Evolutionary conservation across 2,888 invertebrate genomes (phyloP).

Genomic region (Lycaena phlaeas): DNA sequence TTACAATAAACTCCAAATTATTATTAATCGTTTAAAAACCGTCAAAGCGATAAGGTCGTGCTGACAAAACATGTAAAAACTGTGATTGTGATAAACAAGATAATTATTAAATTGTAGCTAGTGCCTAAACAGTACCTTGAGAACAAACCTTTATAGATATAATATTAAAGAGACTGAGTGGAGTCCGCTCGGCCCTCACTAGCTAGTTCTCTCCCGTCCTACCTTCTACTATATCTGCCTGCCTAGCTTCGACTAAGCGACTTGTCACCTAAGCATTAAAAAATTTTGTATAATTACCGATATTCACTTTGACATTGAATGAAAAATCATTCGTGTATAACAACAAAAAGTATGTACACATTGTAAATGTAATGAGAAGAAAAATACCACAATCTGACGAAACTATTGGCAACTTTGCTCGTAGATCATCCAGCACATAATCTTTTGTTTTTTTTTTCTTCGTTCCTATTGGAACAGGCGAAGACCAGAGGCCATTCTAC

Average conservation of each 20-base stretch:
- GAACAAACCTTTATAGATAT: constrained; percentile 45
- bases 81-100: constrained; percentile 42
- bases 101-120: constrained; percentile 27
- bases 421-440: too few species aligned
- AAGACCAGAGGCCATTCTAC: too few species aligned
- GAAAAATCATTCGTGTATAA: too few species aligned
- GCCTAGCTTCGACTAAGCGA: constrained; percentile 68
- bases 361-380: too few species aligned
- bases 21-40: constrained; percentile 13
- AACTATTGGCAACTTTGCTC: too few species aligned
- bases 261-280: constrained; percentile 68
- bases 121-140: constrained; percentile 55
- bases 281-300: constrained; percentile 26
- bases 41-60: constrained; percentile 21
- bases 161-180: constrained; percentile 37
- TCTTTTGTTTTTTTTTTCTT: too few species aligned
- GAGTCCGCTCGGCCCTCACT: constrained; percentile 61
- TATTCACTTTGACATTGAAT: not conserved
- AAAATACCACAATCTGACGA: too few species aligned
- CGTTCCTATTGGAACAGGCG: too few species aligned
- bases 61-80: constrained; percentile 52
- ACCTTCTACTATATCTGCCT: constrained; percentile 62
- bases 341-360: constrained; percentile 3
- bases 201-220: constrained; percentile 55
- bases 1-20: constrained; percentile 32